Evolutionary conservation across 2,797 vertebrate genomes (phyloP).

Genomic region (Chaenodraco wilsoni): DNA sequence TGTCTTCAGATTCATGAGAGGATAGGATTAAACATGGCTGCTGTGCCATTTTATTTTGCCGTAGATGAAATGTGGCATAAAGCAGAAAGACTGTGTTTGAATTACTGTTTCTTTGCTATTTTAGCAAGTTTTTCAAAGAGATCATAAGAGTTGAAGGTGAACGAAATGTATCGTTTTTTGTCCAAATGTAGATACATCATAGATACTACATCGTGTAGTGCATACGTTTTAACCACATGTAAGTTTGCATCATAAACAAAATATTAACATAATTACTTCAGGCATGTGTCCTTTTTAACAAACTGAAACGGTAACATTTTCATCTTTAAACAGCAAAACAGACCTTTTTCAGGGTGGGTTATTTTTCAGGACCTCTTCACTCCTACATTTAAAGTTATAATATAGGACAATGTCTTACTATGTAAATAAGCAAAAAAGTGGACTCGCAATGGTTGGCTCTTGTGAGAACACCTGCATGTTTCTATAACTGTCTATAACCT

Average conservation of each 20-base stretch:
- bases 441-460: neutral
- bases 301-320: neutral
- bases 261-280: neutral
- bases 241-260: neutral
- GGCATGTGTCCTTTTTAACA: neutral
- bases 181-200: neutral
- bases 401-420: neutral
- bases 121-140: neutral
- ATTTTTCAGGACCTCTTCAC: neutral
- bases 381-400: neutral
- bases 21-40: neutral
- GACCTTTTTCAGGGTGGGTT: neutral
- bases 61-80: neutral
- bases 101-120: neutral
- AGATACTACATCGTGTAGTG: no score
- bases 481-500: neutral
- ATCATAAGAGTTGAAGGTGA: neutral
- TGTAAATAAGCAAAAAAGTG: neutral
- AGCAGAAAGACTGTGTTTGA: neutral
- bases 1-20: slow-evolving; percentile 14
- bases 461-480: neutral
- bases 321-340: no score
- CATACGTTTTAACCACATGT: neutral
- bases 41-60: neutral
- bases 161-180: neutral